A percentile compares a stretch with the other conserved stretches of the same genome.
phyloP scores from a whole-genome alignment of 2,888 invertebrate species.

The Odontocolon sp. region DNA sequence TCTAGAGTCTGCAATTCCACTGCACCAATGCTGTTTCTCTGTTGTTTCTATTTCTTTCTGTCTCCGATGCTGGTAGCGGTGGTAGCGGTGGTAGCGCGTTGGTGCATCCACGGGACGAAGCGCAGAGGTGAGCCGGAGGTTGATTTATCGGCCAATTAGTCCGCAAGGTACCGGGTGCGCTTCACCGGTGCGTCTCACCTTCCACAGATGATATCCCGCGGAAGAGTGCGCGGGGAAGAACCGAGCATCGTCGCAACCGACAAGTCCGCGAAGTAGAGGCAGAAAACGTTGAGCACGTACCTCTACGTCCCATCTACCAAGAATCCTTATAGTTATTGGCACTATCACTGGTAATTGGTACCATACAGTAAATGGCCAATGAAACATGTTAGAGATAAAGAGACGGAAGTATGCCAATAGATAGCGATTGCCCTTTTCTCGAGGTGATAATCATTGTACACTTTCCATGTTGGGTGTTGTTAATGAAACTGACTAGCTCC shows the following conservation, averaged over 20 bases:
- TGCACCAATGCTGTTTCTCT: slow-evolving; percentile 6
- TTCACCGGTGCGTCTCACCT: slow-evolving; percentile 78
- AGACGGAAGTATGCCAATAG: too few relatives aligned
- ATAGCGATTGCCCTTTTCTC: neutral
- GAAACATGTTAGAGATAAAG: too few relatives aligned
- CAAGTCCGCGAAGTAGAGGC: slow-evolving; percentile 35
- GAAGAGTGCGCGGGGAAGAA: slow-evolving; percentile 44
- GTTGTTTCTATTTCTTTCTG: slow-evolving; percentile 23
- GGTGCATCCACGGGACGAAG: slow-evolving; percentile 29
- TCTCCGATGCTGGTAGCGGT: slow-evolving; percentile 5
- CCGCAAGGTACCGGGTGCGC: slow-evolving; percentile 77
- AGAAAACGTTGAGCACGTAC: slow-evolving; percentile 51
- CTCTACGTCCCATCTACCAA: slow-evolving; percentile 35
- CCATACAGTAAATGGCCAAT: too few relatives aligned
- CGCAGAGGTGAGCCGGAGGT: slow-evolving; percentile 75
- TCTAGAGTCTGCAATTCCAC: neutral
- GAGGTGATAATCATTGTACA: neutral
- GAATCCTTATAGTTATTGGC: too few relatives aligned
- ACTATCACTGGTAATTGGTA: too few relatives aligned
- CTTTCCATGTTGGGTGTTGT: too few relatives aligned
- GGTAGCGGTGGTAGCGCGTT: slow-evolving; percentile 10
- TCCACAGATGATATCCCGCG: slow-evolving; percentile 77
- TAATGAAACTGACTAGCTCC: too few relatives aligned
- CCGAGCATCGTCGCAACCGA: slow-evolving; percentile 19
- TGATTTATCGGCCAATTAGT: slow-evolving; percentile 81